Evolutionary conservation across 2,888 invertebrate genomes (phyloP).

Genomic region (Hydroisotoma schaefferi): DNA sequence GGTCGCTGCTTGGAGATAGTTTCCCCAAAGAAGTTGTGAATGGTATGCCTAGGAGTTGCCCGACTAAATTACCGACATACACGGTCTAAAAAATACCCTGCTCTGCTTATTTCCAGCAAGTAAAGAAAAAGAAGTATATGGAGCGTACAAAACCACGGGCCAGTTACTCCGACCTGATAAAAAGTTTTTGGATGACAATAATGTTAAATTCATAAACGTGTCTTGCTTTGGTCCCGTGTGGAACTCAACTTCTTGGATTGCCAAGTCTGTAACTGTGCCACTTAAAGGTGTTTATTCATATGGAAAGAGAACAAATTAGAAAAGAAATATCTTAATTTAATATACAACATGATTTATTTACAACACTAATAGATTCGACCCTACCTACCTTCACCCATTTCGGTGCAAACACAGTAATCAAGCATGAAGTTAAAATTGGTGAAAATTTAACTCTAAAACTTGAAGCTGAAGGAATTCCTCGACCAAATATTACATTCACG

Average conservation of each 20-base stretch:
- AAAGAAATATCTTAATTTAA: no score
- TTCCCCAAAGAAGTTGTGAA: not conserved
- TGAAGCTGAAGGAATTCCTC: conserved; percentile 1
- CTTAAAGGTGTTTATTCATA: conserved; percentile 1
- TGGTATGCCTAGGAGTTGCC: no score
- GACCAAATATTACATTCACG: not conserved
- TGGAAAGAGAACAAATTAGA: no score
- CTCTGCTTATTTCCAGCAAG: no score
- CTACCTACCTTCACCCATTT: no score
- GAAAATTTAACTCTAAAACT: not conserved
- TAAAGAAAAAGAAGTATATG: no score
- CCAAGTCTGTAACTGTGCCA: not conserved
- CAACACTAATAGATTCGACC: no score
- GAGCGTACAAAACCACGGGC: not conserved
- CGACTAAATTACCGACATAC: no score
- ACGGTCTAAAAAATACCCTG: no score
- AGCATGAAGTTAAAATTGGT: not conserved
- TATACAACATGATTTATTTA: no score
- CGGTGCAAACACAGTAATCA: no score
- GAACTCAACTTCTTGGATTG: conserved; percentile 6
- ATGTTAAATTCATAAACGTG: not conserved
- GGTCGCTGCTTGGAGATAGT: not conserved
- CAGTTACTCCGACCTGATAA: not conserved
- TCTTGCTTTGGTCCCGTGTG: conserved; percentile 4
- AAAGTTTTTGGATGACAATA: conserved; percentile 4